Evolutionary conservation across 2,113 vertebrate species (phyloP).

Genomic region (Myrmecobius fasciatus): DNA sequence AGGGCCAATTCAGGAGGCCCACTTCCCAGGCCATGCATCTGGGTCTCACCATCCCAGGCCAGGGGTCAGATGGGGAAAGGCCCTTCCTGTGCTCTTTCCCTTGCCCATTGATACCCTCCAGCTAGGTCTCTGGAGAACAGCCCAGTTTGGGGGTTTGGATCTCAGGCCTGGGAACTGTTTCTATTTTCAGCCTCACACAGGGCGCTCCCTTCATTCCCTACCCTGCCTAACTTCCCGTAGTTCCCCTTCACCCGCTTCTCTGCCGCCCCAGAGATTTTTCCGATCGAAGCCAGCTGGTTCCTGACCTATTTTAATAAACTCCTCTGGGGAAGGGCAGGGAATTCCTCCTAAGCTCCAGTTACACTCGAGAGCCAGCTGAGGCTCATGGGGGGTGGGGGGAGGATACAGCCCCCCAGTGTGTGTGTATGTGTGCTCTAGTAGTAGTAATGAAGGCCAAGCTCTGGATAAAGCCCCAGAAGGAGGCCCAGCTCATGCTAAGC

Average conservation of each 20-base stretch:
- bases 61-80: neutral
- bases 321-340: constrained; percentile 71
- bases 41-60: neutral
- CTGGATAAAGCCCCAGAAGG: neutral
- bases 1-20: too few species aligned
- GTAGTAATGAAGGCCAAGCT: too few species aligned
- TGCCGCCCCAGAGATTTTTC: constrained; percentile 71
- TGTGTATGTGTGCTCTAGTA: too few species aligned
- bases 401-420: too few species aligned
- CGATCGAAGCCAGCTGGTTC: constrained; percentile 63
- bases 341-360: constrained; percentile 72
- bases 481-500: neutral
- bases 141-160: neutral
- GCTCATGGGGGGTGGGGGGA: neutral
- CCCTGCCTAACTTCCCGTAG: neutral
- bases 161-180: neutral
- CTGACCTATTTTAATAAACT: constrained; percentile 71
- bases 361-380: constrained; percentile 39
- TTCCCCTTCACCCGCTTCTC: constrained; percentile 46
- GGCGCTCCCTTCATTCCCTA: constrained; percentile 19
- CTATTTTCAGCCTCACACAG: constrained; percentile 44
- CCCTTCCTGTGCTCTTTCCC: neutral
- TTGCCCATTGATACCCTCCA: neutral
- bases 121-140: neutral
- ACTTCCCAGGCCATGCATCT: neutral